phyloP scores from a whole-genome alignment of 2,113 vertebrate genomes.

The Euleptes europaea region DNA sequence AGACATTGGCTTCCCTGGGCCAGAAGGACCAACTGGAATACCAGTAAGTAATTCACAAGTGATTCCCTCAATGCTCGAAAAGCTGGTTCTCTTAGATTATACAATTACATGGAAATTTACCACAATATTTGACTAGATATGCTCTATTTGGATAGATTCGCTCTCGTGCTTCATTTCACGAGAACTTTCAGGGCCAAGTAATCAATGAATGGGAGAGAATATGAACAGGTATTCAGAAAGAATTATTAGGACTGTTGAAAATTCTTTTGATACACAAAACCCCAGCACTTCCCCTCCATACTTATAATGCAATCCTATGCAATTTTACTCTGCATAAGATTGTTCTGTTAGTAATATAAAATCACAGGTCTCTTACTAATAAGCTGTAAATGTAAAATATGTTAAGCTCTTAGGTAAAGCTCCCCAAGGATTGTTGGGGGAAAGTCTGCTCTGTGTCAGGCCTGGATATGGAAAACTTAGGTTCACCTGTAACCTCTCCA shows the following conservation, averaged over 20 bases:
- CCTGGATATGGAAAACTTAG: not conserved
- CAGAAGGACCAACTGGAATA: constrained; percentile 90
- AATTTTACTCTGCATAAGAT: no score
- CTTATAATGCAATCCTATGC: not conserved
- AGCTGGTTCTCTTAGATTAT: not conserved
- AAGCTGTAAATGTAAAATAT: not conserved
- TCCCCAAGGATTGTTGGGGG: not conserved
- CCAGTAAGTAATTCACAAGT: constrained; percentile 79
- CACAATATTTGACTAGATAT: not conserved
- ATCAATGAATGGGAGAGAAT: no score
- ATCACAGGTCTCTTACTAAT: not conserved
- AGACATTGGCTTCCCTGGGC: constrained; percentile 94
- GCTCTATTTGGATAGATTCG: not conserved
- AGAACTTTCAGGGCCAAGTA: not conserved
- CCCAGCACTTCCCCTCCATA: no score
- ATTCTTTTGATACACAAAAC: not conserved
- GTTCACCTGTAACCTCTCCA: no score
- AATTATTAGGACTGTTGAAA: not conserved
- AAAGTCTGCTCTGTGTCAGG: not conserved
- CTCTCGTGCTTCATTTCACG: no score
- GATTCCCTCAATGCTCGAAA: not conserved
- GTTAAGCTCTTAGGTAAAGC: not conserved
- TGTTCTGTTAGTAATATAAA: not conserved
- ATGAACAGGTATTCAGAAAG: not conserved
- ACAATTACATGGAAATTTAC: not conserved